These are phyloP conservation scores for Sigmodon hispidus DNA, from an alignment of 2,113 vertebrate genomes.

Conservation along the genomic window DNA sequence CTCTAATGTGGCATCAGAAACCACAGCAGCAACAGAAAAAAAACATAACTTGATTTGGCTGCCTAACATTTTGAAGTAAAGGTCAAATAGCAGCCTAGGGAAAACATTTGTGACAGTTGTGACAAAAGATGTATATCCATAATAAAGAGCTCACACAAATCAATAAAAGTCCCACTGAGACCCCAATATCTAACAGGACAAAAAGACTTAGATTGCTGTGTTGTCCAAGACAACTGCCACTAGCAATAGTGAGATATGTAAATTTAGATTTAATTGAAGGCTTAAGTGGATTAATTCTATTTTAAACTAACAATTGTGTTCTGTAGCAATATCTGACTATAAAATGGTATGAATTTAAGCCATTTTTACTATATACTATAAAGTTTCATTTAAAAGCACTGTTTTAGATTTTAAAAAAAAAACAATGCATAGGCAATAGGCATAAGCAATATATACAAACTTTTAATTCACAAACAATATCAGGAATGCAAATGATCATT, in stretches of 20 bases:
- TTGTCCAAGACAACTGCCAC: not conserved
- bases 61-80: slow-evolving; percentile 60
- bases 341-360: no score
- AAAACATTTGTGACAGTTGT: not conserved
- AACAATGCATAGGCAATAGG: not conserved
- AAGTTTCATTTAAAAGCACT: not conserved
- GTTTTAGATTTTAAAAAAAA: not conserved
- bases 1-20: slow-evolving; percentile 59
- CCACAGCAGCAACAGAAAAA: slow-evolving; percentile 53
- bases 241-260: not conserved
- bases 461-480: not conserved
- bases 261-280: not conserved
- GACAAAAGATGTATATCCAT: not conserved
- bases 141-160: not conserved
- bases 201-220: not conserved
- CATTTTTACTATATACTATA: no score
- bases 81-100: slow-evolving; percentile 65
- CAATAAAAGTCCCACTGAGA: not conserved
- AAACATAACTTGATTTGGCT: slow-evolving; percentile 20
- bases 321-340: not conserved
- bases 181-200: rapidly evolving
- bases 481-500: not conserved
- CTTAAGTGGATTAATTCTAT: not conserved
- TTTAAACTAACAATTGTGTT: not conserved
- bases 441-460: not conserved